Percentiles rank a stretch among this genome's conserved stretches.
phyloP scores from a whole-genome alignment of 1,140 invertebrate genomes.

The Platyscapa corneri region DNA sequence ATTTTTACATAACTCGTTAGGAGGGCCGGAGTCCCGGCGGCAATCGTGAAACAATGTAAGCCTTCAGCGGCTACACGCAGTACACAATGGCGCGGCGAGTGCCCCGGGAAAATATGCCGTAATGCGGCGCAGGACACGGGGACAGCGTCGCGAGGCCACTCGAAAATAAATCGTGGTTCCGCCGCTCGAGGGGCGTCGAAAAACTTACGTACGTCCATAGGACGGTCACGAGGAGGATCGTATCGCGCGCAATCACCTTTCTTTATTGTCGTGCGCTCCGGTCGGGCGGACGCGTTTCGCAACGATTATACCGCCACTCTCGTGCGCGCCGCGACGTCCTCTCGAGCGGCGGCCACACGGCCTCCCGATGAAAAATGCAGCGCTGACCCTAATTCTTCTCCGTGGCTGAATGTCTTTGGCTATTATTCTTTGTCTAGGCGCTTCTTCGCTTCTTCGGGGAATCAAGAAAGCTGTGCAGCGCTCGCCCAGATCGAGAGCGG shows the following conservation, averaged over 20 bases:
- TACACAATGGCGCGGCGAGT: not conserved
- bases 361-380: slow-evolving; percentile 18
- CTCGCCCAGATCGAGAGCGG: not conserved
- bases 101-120: slow-evolving; percentile 14
- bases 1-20: slow-evolving; percentile 39
- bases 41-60: slow-evolving; percentile 23
- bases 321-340: not conserved
- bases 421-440: slow-evolving; percentile 7
- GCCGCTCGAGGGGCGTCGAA: not conserved
- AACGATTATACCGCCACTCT: slow-evolving; percentile 18
- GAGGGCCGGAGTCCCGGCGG: not conserved
- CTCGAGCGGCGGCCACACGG: not conserved
- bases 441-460: slow-evolving; percentile 29
- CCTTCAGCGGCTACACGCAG: not conserved
- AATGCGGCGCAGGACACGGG: not conserved
- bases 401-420: not conserved
- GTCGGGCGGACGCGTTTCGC: slow-evolving; percentile 37
- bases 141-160: not conserved
- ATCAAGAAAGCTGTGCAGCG: not conserved
- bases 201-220: not conserved
- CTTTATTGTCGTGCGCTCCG: slow-evolving; percentile 36
- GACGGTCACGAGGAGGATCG: not conserved
- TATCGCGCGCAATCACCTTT: not conserved
- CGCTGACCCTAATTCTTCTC: slow-evolving; percentile 41
- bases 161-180: slow-evolving; percentile 1